A percentile compares a stretch with the other conserved stretches of the same genome.
These are phyloP conservation scores for Agonopterix arenella DNA, from an alignment of 2,888 invertebrate species.

Conservation along the genomic window DNA sequence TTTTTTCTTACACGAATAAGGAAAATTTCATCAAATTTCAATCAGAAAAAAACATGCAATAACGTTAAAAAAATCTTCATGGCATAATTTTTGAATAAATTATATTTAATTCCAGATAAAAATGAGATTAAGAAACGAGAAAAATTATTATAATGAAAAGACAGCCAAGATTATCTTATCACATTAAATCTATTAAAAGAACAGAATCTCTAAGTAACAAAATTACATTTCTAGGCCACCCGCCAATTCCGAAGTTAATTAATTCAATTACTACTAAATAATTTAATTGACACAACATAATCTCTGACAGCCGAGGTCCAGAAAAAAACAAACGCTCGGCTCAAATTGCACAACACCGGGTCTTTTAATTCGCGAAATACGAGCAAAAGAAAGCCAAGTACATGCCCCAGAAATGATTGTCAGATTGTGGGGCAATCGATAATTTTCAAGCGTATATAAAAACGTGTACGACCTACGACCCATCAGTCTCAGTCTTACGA, in stretches of 20 bases:
- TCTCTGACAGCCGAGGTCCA: neutral
- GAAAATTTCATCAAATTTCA: too few relatives aligned
- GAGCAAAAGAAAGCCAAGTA: conserved; percentile 33
- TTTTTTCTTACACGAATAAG: too few relatives aligned
- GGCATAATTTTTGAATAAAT: too few relatives aligned
- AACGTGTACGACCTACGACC: conserved; percentile 24
- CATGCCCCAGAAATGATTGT: conserved; percentile 24
- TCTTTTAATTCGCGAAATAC: conserved; percentile 24
- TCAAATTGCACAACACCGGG: conserved; percentile 2
- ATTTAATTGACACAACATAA: conserved; percentile 3
- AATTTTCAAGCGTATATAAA: conserved; percentile 46
- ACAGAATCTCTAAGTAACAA: neutral
- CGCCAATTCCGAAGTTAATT: neutral
- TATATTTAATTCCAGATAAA: too few relatives aligned
- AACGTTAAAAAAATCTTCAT: too few relatives aligned
- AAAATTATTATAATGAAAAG: too few relatives aligned
- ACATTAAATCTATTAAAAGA: too few relatives aligned
- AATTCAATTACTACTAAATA: conserved; percentile 2
- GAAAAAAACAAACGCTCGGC: neutral
- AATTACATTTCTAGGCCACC: neutral
- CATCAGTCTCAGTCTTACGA: conserved; percentile 45
- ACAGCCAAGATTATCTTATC: too few relatives aligned
- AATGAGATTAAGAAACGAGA: too few relatives aligned
- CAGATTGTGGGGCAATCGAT: conserved; percentile 40
- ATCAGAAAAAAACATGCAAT: too few relatives aligned